Conservation (phyloP, 2,888 invertebrate species). For the Eucera pruinosa region DNA sequence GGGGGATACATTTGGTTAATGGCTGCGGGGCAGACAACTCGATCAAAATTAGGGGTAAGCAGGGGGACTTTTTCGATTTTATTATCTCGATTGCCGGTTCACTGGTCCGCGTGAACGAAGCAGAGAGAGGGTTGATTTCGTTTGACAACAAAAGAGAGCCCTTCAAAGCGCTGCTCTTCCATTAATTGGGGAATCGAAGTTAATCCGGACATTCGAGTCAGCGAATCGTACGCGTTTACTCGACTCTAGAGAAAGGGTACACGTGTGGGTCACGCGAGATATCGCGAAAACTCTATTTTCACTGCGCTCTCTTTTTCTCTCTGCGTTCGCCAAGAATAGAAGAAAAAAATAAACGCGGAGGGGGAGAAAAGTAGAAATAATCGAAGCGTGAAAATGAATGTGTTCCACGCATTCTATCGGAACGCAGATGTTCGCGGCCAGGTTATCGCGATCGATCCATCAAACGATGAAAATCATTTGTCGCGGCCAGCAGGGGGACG, state of each 20-base stretch:
- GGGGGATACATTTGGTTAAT: too few relatives aligned
- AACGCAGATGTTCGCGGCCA: constrained; percentile 22
- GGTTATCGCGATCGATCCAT: constrained; percentile 34
- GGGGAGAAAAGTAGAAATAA: not conserved
- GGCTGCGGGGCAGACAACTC: too few relatives aligned
- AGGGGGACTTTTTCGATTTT: constrained; percentile 72
- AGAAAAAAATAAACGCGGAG: too few relatives aligned
- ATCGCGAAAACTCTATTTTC: not conserved
- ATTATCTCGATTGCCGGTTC: constrained; percentile 74
- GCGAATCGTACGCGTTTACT: not conserved
- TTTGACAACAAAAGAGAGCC: constrained; percentile 54
- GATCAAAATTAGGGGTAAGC: constrained; percentile 70
- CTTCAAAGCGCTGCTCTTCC: constrained; percentile 31
- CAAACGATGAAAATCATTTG: constrained; percentile 40
- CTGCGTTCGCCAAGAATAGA: not conserved
- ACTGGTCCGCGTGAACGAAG: constrained; percentile 64
- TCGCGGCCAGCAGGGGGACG: not conserved
- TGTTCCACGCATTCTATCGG: not conserved
- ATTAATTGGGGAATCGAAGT: constrained; percentile 66
- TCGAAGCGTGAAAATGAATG: constrained; percentile 4
- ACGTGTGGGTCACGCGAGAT: not conserved
- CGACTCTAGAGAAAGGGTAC: too few relatives aligned
- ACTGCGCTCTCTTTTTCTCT: too few relatives aligned
- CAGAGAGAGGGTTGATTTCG: constrained; percentile 36
- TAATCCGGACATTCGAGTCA: constrained; percentile 31